Percentiles rank a stretch among this genome's conserved stretches.
Evolutionary conservation across 2,888 invertebrate species (phyloP).

Genomic region (Microctonus brassicae): DNA sequence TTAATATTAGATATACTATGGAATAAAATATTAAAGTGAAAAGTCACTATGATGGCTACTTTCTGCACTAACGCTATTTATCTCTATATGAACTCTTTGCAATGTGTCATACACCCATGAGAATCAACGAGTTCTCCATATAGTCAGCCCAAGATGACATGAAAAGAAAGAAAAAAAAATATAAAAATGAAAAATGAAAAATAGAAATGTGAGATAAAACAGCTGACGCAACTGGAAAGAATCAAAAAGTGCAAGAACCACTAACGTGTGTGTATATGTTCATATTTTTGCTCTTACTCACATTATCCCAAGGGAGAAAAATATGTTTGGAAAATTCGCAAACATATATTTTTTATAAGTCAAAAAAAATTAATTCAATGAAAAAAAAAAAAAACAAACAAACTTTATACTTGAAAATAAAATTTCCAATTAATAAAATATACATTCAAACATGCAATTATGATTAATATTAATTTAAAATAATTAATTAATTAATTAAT

Average conservation of each 20-base stretch:
- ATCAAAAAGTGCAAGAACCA: not conserved
- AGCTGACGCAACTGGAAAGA: slow-evolving; percentile 15
- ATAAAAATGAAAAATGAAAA: not conserved
- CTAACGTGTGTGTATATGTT: not conserved
- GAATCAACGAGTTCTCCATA: not conserved
- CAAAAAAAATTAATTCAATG: not conserved
- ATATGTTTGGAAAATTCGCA: not conserved
- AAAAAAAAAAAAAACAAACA: not conserved
- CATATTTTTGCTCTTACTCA: not conserved
- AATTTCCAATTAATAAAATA: not conserved
- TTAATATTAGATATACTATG: too few species aligned
- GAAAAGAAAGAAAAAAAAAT: not conserved
- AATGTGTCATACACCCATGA: not conserved
- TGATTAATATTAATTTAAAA: too few species aligned
- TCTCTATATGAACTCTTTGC: not conserved
- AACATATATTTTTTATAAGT: too few species aligned
- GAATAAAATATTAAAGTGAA: not conserved
- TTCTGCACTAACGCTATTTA: not conserved
- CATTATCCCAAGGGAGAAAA: not conserved
- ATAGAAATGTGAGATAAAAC: slow-evolving; percentile 14
- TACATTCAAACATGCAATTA: not conserved
- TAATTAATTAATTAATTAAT: too few species aligned
- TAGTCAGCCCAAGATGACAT: not conserved
- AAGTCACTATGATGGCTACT: not conserved
- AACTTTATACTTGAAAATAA: not conserved